Percentiles rank a stretch among this genome's conserved stretches.
Conservation (phyloP, 2,113 vertebrate genomes). For the Thinocorus orbignyianus region DNA sequence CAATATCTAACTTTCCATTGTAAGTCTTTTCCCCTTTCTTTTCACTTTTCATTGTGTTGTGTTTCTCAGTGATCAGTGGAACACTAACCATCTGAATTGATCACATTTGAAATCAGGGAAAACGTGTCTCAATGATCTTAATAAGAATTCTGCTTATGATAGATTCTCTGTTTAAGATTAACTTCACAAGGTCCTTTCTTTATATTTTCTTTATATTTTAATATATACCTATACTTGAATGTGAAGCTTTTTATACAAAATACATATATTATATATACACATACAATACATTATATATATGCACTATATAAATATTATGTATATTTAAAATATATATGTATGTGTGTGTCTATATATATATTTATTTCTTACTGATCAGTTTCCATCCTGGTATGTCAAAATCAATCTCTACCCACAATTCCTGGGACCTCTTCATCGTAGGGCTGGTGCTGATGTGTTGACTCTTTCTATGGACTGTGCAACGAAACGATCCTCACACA, state of each 20-base stretch:
- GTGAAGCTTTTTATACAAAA: conserved; percentile 39
- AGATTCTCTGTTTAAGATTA: background rate
- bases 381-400: background rate
- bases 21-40: background rate
- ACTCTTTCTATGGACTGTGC: background rate
- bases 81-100: background rate
- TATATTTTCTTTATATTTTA: conserved; percentile 14
- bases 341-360: conserved; percentile 19
- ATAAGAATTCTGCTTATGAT: background rate
- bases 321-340: conserved; percentile 20
- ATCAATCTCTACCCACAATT: background rate
- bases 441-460: background rate
- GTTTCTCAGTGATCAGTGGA: background rate
- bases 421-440: background rate
- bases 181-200: background rate
- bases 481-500: background rate
- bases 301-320: conserved; percentile 29
- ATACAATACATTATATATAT: conserved; percentile 12
- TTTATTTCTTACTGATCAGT: background rate
- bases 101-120: background rate
- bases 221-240: conserved; percentile 38
- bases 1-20: background rate
- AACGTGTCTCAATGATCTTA: background rate
- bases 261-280: conserved; percentile 33
- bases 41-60: background rate